A percentile compares a stretch with the other conserved stretches of the same genome.
Conservation (phyloP, 2,113 vertebrate species). For the Petaurus breviceps region DNA sequence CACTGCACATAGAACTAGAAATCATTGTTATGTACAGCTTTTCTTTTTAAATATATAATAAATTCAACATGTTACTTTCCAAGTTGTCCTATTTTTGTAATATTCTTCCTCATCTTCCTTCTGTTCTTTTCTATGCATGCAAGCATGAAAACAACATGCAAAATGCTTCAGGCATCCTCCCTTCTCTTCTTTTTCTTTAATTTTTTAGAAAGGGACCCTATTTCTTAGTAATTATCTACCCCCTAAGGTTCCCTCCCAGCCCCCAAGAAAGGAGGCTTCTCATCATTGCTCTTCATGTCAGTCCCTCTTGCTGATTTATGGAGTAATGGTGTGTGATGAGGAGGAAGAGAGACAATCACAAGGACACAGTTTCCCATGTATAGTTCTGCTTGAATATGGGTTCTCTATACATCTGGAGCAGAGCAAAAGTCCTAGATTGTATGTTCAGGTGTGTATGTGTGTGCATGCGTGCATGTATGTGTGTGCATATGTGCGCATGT, state of each 20-base stretch:
- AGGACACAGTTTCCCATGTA: not conserved
- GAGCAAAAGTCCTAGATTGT: not conserved
- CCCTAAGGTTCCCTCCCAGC: not conserved
- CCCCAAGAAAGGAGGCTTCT: not conserved
- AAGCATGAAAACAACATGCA: not conserved
- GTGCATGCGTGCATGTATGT: too few relatives aligned
- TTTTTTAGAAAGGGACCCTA: not conserved
- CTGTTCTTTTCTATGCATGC: not conserved
- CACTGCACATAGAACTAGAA: not conserved
- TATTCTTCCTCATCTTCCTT: not conserved
- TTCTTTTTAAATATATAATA: not conserved
- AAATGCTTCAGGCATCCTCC: not conserved
- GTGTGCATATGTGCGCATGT: too few relatives aligned
- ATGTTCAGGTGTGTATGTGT: too few relatives aligned
- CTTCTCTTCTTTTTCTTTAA: not conserved
- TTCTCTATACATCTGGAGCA: not conserved
- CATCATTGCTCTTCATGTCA: not conserved
- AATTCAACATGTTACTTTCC: not conserved
- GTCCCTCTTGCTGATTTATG: not conserved
- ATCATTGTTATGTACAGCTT: not conserved
- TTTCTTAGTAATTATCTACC: not conserved
- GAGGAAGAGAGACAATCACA: not conserved
- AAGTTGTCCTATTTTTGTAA: not conserved
- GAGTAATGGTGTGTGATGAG: not conserved
- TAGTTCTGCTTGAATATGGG: not conserved